Base-by-base conservation (phyloP, 2,797 vertebrate species). In the Sus cebifrons region DNA sequence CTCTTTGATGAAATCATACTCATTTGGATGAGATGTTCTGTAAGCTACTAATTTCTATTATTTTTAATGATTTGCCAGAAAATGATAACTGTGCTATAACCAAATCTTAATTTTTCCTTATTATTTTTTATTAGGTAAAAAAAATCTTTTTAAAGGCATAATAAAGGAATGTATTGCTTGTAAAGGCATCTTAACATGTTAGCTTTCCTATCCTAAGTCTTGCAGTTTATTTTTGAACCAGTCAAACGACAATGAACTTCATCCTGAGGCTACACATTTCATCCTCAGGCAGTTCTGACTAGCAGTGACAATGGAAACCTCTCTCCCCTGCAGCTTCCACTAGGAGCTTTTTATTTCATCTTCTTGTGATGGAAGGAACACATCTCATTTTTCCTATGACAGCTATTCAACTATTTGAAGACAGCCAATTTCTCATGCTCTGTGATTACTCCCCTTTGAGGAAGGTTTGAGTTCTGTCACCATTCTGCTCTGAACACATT, bases 101-200 rank as follows among this genome's bases (percentile, higher is more conserved):
- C n/a, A 52, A 54, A 89, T 60, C 54, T 77, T 65, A 32, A 86
- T 79, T 81, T 93, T 73, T 21, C 18, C 23, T 96, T 89, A 20
- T 32, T 73, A 81, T 27, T 79, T 60, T 60, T 78, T 84, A 77
- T 73, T 90, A 85, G 85, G 78, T 25, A 78, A 74, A 78, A 78
- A 73, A 94, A 86, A 27, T 75, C 64, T 94, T 93, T 78, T 71
- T 56, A 83, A 95, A 58, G 62, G 49, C 23, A 87, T 20, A 27
- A 60, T 36, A 49, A n/a, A 20, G 10, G 8, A 44, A 74, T 78
- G 62, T 60, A 58, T 44, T 52, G 49, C 17, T 32, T 1, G 0
- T 44, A 11, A 71, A 85, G 23, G 23, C 21, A 40, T 88, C 83
- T 77, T 88, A 62, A 70, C 25, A 27, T 40, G 36, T 71, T 56